Percentiles rank a stretch among this genome's conserved stretches.
Conservation (phyloP, 2,113 vertebrate species). For the Rousettus leschenaultii region DNA sequence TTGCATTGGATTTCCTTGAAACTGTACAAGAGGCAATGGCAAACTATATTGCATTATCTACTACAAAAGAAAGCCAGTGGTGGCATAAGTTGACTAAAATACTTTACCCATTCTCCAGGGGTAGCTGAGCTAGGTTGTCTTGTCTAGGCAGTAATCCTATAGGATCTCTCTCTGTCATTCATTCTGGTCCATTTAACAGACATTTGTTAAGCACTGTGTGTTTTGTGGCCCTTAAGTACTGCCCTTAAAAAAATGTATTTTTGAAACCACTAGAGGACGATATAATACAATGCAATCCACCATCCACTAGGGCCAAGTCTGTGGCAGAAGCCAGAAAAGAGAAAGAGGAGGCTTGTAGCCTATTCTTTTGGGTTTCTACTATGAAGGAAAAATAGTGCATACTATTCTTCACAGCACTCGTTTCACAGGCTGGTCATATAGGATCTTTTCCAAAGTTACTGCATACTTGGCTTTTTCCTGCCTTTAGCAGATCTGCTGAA, state of each 20-base stretch:
- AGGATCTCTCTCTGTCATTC: background rate
- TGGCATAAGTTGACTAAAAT: background rate
- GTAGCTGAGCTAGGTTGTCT: background rate
- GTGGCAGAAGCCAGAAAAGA: background rate
- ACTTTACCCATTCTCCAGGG: background rate
- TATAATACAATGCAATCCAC: constrained; percentile 42
- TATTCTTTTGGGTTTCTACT: background rate
- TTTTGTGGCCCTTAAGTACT: background rate
- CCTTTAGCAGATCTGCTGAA: background rate
- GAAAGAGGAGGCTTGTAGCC: background rate
- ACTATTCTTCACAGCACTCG: background rate
- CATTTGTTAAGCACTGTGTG: background rate
- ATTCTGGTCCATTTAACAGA: background rate
- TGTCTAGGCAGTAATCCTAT: background rate
- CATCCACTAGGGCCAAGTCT: background rate
- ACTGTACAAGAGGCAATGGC: background rate
- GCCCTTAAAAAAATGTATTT: background rate
- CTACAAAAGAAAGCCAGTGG: background rate
- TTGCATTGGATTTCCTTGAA: background rate
- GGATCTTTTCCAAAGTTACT: background rate
- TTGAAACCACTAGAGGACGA: constrained; percentile 69
- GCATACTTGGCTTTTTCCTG: background rate
- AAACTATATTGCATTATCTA: background rate
- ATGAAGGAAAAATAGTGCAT: background rate
- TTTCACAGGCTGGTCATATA: background rate